Conservation (phyloP, 1,140 invertebrate genomes). For the Pseudachorutes palmiensis region DNA sequence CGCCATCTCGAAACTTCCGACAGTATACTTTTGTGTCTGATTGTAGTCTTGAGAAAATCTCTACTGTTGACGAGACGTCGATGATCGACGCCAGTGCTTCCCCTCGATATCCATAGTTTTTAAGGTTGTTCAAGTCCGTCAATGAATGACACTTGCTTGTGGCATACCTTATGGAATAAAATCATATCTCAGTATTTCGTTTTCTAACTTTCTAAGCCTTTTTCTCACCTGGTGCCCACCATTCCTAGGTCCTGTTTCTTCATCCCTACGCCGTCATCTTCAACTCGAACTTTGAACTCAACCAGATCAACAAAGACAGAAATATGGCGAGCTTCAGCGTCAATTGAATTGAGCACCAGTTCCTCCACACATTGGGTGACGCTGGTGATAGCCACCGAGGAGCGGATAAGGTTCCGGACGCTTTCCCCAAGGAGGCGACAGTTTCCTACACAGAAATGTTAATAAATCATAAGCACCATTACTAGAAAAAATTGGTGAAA, state of each 20-base stretch:
- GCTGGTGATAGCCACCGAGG: conserved; percentile 8
- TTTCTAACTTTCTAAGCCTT: not conserved
- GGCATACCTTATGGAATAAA: conserved; percentile 46
- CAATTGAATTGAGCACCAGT: conserved; percentile 21
- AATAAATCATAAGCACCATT: too few species aligned
- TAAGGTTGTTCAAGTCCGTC: conserved; percentile 46
- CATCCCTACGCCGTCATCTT: conserved; percentile 17
- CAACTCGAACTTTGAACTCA: conserved; percentile 19
- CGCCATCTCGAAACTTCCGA: conserved; percentile 47
- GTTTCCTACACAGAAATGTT: too few species aligned
- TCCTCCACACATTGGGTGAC: conserved; percentile 24
- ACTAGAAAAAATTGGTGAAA: not conserved
- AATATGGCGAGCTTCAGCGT: conserved; percentile 15
- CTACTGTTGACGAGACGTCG: conserved; percentile 48
- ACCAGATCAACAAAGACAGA: conserved; percentile 1
- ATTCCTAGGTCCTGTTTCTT: conserved; percentile 1
- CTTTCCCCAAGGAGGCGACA: not conserved
- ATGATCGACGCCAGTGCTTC: conserved; percentile 55
- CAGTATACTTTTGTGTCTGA: conserved; percentile 45
- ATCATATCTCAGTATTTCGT: not conserved
- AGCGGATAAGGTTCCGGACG: conserved; percentile 1
- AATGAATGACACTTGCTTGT: conserved; percentile 55
- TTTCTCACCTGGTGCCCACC: conserved; percentile 31
- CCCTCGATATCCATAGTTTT: conserved; percentile 55
- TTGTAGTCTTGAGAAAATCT: conserved; percentile 48